Conservation (phyloP, 2,797 vertebrate genomes). For the Ceryle rudis region DNA sequence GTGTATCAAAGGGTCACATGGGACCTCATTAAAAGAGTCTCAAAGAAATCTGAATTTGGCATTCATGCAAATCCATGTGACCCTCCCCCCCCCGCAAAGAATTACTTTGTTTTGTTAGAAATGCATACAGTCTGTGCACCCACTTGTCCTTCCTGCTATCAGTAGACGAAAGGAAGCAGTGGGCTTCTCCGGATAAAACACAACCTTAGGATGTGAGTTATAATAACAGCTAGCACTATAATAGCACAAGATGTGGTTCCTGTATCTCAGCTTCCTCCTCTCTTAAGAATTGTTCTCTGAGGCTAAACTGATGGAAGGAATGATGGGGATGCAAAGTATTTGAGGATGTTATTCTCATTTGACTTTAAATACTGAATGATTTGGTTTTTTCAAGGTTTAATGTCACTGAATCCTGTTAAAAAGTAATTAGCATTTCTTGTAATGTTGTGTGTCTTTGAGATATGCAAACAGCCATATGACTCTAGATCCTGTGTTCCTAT, state of each 20-base stretch:
- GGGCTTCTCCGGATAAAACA: neutral
- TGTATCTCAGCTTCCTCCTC: neutral
- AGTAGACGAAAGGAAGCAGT: neutral
- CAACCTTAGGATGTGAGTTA: neutral
- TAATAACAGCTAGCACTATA: neutral
- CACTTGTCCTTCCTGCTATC: neutral
- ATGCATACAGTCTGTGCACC: neutral
- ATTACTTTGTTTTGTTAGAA: constrained; percentile 3
- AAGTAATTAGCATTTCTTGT: neutral
- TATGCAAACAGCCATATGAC: neutral
- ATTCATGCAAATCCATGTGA: neutral
- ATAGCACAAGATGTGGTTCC: neutral
- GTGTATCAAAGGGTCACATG: neutral
- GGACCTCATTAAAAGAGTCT: neutral
- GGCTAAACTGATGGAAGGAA: neutral
- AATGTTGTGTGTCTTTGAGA: neutral
- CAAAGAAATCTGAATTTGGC: neutral
- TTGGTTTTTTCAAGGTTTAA: neutral
- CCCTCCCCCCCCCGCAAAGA: neutral
- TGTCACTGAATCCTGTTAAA: neutral
- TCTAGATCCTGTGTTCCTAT: neutral
- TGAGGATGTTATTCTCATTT: neutral
- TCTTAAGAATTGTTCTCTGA: neutral
- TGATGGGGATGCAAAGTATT: neutral
- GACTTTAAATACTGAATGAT: neutral